Conservation (phyloP, 2,113 vertebrate species). For the Syngnathus scovelli region DNA sequence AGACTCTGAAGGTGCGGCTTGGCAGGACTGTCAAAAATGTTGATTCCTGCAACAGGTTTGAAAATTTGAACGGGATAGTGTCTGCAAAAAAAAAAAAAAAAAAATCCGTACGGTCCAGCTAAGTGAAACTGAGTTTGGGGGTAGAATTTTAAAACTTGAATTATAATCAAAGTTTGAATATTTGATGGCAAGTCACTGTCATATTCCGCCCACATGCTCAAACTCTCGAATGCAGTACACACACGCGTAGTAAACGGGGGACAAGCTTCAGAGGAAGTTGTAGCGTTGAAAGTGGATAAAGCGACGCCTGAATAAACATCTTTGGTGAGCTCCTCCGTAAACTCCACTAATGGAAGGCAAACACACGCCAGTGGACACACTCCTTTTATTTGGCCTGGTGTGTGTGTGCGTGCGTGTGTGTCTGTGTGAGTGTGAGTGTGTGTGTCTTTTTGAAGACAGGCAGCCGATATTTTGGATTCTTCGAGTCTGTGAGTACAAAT, state of each 20-base stretch:
- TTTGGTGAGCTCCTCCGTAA: conserved; percentile 52
- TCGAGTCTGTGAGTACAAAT: conserved; percentile 11
- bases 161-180: not conserved
- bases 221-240: not conserved
- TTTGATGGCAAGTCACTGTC: too few species aligned
- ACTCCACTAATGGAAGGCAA: conserved; percentile 46
- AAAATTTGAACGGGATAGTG: not conserved
- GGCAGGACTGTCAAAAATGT: not conserved
- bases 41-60: not conserved
- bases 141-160: not conserved
- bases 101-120: not conserved
- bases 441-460: conserved; percentile 38
- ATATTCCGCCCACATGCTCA: too few species aligned
- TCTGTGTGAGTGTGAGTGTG: conserved; percentile 62
- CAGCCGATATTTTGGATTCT: conserved; percentile 36
- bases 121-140: not conserved
- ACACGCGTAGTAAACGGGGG: not conserved
- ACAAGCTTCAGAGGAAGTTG: not conserved
- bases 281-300: conserved; percentile 31
- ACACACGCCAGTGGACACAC: conserved; percentile 40
- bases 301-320: conserved; percentile 56
- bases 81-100: not conserved
- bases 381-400: conserved; percentile 34
- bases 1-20: conserved; percentile 7
- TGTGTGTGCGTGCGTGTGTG: conserved; percentile 50